phyloP scores from a whole-genome alignment of 2,888 invertebrate genomes.

The Lottia gigantea region DNA sequence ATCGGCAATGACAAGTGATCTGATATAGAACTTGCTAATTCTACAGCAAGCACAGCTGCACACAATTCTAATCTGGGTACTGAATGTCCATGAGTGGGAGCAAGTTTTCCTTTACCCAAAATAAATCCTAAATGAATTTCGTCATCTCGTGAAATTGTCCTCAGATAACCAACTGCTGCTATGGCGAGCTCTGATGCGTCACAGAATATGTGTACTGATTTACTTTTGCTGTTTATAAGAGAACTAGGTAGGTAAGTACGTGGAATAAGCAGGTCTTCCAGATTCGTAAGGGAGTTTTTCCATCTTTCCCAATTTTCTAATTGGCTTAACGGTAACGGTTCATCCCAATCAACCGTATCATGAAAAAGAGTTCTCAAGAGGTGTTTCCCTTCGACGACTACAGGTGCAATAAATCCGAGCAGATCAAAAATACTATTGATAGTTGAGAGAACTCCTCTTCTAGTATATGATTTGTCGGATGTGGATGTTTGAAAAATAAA shows the following conservation, averaged over 20 bases:
- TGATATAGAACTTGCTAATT: slow-evolving; percentile 11
- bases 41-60: slow-evolving; percentile 26
- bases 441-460: slow-evolving; percentile 7
- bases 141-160: background rate
- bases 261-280: background rate
- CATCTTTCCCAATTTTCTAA: slow-evolving; percentile 13
- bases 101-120: slow-evolving; percentile 26
- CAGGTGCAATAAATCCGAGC: slow-evolving; percentile 19
- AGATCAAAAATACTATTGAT: slow-evolving; percentile 17
- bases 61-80: slow-evolving; percentile 27
- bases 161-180: slow-evolving; percentile 21
- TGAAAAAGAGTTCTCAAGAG: slow-evolving; percentile 7
- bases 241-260: background rate
- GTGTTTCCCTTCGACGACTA: slow-evolving; percentile 7
- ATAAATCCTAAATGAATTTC: slow-evolving; percentile 10
- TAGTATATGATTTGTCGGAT: too few species aligned
- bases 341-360: slow-evolving; percentile 17
- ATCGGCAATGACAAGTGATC: slow-evolving; percentile 3
- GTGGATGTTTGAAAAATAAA: background rate
- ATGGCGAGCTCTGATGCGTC: slow-evolving; percentile 26
- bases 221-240: background rate
- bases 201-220: slow-evolving; percentile 16
- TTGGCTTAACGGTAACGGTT: background rate
- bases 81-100: slow-evolving; percentile 26
- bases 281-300: background rate